Base-by-base conservation (phyloP, 1,140 invertebrate genomes). In the Rhynchophorus ferrugineus region DNA sequence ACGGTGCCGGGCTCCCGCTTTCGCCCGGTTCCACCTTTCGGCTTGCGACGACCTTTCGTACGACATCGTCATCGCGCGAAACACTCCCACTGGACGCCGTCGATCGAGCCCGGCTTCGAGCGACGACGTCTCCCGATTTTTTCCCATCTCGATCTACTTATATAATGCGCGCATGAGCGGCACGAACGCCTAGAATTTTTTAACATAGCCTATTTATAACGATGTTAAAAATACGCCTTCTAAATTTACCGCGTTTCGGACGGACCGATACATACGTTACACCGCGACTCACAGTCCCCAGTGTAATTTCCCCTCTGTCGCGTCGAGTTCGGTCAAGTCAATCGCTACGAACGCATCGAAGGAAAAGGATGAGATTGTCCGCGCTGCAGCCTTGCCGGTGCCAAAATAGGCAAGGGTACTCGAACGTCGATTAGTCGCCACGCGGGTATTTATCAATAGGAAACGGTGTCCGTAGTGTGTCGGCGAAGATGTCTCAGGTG, bases 351-450 rank as follows among this genome's bases (percentile, higher is more conserved):
- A 47, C 7, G 38, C 5, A 24, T 14, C 18, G 11, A 34, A 35
- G 41, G n/a, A n/a, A 57, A 56, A 45, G 17, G 38, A 56, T 53
- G 59, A 56, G 56, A 46, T 49, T 56, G 56, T 51, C 18, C 37
- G 49, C 43, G 41, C 39, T 54, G 54, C 54, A 62, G 52, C 64
- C 61, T 66, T 63, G 61, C 51, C 14, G 39, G 45, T 39, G 37
- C 64, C 62, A 61, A 65, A 66, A 61, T 59, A 52, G 63, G 44
- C 29, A 17, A 29, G 51, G 54, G 52, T 59, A 61, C 63, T 61
- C 63, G 61, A 56, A 36, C 51, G 53, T 57, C 39, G 44, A 36
- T 58, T 54, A 60, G 48, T 55, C 52, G 56, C n/a, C n/a, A n/a
- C n/a, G n/a, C n/a, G n/a, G n/a, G n/a, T n/a, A n/a, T n/a, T n/a